Conservation (phyloP, 2,113 vertebrate genomes). For the Esox niger region DNA sequence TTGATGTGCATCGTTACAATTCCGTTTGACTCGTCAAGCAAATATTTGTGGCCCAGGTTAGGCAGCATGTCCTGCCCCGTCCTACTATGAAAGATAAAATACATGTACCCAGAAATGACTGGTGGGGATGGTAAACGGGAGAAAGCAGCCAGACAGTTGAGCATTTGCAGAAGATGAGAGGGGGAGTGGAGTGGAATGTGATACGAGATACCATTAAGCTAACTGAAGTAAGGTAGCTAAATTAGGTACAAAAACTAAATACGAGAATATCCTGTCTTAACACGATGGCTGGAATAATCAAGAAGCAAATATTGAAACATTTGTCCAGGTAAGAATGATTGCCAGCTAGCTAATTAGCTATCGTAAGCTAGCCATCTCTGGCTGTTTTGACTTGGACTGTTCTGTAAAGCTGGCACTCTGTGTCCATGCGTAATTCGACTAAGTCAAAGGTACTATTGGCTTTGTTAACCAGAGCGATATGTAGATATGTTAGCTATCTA, state of each 20-base stretch:
- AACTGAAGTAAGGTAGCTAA: not conserved
- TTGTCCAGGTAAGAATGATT: constrained; percentile 84
- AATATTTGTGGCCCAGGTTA: not conserved
- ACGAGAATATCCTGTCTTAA: not conserved
- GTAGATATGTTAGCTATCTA: no score
- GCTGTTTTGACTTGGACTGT: no score
- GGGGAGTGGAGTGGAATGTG: not conserved
- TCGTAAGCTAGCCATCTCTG: not conserved
- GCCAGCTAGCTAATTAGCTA: not conserved
- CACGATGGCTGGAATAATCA: constrained; percentile 90
- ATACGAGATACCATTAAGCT: not conserved
- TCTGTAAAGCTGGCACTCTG: no score
- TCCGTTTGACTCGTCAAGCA: no score
- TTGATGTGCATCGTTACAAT: no score
- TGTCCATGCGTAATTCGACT: no score
- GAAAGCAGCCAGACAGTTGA: not conserved
- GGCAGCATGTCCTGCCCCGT: not conserved
- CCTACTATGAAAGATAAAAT: not conserved
- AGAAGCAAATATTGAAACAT: constrained; percentile 96
- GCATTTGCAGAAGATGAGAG: not conserved
- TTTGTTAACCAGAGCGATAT: no score
- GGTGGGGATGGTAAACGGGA: not conserved
- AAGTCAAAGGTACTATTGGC: no score
- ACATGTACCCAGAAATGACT: not conserved
- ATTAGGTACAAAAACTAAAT: no score